Evolutionary conservation across 2,113 vertebrate species (phyloP), one percentile per base, ranked within the genome.

Genomic region (Python bivittatus): DNA sequence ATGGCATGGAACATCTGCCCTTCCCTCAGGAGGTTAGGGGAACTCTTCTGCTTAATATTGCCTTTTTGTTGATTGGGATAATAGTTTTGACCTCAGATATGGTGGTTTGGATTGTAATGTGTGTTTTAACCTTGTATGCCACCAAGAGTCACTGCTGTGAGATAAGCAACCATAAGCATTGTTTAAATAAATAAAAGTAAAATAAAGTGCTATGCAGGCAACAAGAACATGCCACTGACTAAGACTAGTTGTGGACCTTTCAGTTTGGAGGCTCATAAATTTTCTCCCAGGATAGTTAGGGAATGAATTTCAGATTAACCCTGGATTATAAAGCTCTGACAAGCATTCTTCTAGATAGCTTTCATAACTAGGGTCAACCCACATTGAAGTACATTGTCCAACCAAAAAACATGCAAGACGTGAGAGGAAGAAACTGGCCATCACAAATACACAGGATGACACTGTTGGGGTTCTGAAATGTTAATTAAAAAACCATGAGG

Each of bases 321-420:
- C 1, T 0, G 5, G 0, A 0, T 86, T 86, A 68, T 52, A 42
- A 1, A 79, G 88, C 17, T 93, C 61, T 92, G 29, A 56, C 60
- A 89, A 11, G 86, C 91, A 86, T 93, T 68, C 85, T 88, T 95
- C 60, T 92, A 89, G 9, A 88, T 96, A 23, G 42, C 53, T 68
- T 68, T 48, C 60, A 53, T 87, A 87, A 91, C 38, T 91, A 85
- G 27, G 1, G 15, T 60, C 54, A 64, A 72, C 17, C 38, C 29
- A 25, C 90, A 56, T 13, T 52, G 20, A 86, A 91, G 83, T 10
- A 64, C 57, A 61, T 52, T 13, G 17, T 29, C 95, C 93, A 95
- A 94, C 94, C 95, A 48, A 87, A 96, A 96, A 95, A 94, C 93
- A 95, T 79, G 93, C 92, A 94, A 91, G 93, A 94, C 96, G 88